phyloP scores from a whole-genome alignment of 2,888 invertebrate genomes.

The Drosophila anomalata region DNA sequence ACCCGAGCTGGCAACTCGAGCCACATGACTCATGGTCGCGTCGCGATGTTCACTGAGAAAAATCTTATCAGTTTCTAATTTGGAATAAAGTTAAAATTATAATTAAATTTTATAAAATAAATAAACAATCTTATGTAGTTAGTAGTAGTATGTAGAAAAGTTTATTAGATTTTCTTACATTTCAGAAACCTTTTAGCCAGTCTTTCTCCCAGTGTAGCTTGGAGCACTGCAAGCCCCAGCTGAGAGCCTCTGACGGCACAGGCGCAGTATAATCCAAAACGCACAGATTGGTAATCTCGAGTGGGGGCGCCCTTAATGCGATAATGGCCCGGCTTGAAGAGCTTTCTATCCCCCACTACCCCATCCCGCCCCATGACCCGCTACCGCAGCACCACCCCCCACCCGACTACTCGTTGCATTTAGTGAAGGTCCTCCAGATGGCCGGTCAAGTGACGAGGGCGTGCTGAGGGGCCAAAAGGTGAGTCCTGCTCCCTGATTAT shows the following conservation, averaged over 20 bases:
- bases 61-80: not conserved
- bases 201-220: slow-evolving; percentile 5
- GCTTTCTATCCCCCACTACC: not conserved
- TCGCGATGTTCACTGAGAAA: slow-evolving; percentile 42
- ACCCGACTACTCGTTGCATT: not conserved
- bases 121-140: not conserved
- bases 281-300: slow-evolving; percentile 60
- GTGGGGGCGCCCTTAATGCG: slow-evolving; percentile 52
- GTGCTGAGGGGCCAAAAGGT: slow-evolving; percentile 23
- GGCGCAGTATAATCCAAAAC: slow-evolving; percentile 59
- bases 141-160: too few species aligned
- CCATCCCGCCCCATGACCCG: too few species aligned
- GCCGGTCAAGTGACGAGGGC: slow-evolving; percentile 32
- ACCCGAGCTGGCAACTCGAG: slow-evolving; percentile 32
- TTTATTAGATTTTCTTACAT: not conserved
- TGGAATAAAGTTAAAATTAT: not conserved
- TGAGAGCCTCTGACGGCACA: slow-evolving; percentile 62
- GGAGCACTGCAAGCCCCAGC: slow-evolving; percentile 44
- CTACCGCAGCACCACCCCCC: not conserved
- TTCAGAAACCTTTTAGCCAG: not conserved
- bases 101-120: not conserved
- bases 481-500: slow-evolving; percentile 29
- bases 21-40: slow-evolving; percentile 67
- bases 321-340: slow-evolving; percentile 53
- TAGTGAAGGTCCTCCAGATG: slow-evolving; percentile 16